These are phyloP conservation scores for Metallyticus violacea DNA, from an alignment of 2,888 invertebrate genomes.

Conservation along the genomic window DNA sequence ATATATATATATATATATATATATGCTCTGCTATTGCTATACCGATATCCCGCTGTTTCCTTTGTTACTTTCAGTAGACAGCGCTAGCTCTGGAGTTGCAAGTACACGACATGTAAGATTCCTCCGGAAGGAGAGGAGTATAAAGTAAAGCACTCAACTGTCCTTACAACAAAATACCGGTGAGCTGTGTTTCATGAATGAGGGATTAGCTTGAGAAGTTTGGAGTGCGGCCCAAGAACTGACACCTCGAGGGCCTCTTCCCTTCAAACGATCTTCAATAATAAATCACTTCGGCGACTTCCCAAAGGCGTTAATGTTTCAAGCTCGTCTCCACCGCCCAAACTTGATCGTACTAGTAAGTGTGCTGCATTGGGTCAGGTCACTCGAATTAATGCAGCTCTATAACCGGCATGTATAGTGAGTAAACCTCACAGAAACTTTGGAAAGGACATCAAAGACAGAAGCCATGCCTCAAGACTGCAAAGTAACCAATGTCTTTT, in stretches of 20 bases:
- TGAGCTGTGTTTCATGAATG: not conserved
- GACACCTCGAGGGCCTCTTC: not conserved
- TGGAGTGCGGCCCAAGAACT: not conserved
- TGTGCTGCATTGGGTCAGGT: not conserved
- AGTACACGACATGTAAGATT: too few species aligned
- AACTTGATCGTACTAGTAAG: too few species aligned
- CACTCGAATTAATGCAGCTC: not conserved
- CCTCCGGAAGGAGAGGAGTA: too few species aligned
- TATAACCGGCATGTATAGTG: too few species aligned
- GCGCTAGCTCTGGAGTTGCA: too few species aligned
- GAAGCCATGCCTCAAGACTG: not conserved
- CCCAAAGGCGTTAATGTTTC: not conserved
- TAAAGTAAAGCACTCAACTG: not conserved
- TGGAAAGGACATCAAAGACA: not conserved
- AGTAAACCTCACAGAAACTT: not conserved
- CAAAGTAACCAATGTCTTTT: too few species aligned
- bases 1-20: too few species aligned
- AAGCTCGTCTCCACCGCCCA: not conserved
- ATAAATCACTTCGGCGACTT: not conserved
- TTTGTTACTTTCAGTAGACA: too few species aligned
- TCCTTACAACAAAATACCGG: not conserved
- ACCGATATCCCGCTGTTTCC: too few species aligned
- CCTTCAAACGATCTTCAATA: not conserved
- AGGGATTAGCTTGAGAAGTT: not conserved
- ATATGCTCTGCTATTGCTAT: too few species aligned